A percentile compares a stretch with the other conserved stretches of the same genome.
These are phyloP conservation scores for Odontamblyopus lacepedii DNA, from an alignment of 2,797 vertebrate genomes.

Conservation along the genomic window DNA sequence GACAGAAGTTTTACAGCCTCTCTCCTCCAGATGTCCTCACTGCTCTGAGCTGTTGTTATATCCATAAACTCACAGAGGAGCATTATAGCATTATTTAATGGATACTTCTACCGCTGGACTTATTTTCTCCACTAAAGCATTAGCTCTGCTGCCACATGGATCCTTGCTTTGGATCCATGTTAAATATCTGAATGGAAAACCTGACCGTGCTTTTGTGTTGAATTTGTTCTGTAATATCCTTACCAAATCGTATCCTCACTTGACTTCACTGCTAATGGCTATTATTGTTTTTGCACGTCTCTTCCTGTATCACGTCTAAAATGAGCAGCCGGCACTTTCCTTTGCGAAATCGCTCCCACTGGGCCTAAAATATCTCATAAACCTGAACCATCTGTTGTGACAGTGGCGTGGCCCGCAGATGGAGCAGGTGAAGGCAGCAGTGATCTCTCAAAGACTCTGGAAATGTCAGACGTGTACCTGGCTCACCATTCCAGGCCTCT, in stretches of 20 bases:
- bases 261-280: not conserved
- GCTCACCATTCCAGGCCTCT: conserved; percentile 2
- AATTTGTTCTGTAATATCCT: not conserved
- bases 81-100: too few species aligned
- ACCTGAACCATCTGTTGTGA: conserved; percentile 10
- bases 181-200: too few species aligned
- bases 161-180: too few species aligned
- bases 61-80: too few species aligned
- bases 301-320: conserved; percentile 1
- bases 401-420: conserved; percentile 12
- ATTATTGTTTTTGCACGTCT: not conserved
- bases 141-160: too few species aligned
- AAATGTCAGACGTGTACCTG: conserved; percentile 19
- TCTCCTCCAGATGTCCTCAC: too few species aligned
- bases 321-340: conserved; percentile 4
- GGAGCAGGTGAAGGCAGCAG: conserved; percentile 14
- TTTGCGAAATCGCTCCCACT: not conserved
- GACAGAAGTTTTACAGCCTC: too few species aligned
- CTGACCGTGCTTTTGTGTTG: too few species aligned
- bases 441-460: conserved; percentile 24
- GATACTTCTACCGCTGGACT: too few species aligned
- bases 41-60: too few species aligned
- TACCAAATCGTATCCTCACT: not conserved
- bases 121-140: too few species aligned
- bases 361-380: not conserved